Evolutionary conservation across 2,888 invertebrate genomes (phyloP).

Genomic region (Amphiduros pacificus): DNA sequence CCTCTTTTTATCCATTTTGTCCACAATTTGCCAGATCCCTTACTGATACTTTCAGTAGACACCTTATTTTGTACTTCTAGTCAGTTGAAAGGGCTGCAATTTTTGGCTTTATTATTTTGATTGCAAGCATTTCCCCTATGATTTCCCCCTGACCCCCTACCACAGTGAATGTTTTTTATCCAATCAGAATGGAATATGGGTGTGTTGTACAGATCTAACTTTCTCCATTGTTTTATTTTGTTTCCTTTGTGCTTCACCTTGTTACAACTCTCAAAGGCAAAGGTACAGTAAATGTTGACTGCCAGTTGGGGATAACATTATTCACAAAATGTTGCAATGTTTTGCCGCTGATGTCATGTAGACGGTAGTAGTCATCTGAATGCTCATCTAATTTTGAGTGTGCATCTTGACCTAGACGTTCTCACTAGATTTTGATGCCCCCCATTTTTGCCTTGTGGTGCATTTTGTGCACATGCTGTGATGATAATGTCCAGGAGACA

Average conservation of each 20-base stretch:
- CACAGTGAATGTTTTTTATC: background rate
- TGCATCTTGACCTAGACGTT: conserved; percentile 4
- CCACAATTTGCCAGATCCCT: too few species aligned
- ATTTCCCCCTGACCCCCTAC: too few species aligned
- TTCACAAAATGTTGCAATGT: too few species aligned
- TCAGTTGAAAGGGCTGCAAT: too few species aligned
- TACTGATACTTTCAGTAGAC: too few species aligned
- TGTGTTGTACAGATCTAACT: background rate
- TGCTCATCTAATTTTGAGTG: conserved; percentile 5
- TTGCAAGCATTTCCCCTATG: too few species aligned
- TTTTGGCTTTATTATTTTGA: too few species aligned
- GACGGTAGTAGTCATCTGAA: too few species aligned
- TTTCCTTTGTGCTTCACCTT: conserved; percentile 19
- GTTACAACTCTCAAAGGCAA: conserved; percentile 17
- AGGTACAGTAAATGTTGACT: conserved; percentile 20
- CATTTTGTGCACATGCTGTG: conserved; percentile 2
- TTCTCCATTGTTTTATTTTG: conserved; percentile 17
- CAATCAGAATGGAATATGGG: background rate
- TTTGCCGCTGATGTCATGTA: too few species aligned
- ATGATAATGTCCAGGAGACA: too few species aligned
- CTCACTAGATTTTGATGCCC: background rate
- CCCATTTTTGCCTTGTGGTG: background rate
- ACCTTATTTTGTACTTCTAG: too few species aligned
- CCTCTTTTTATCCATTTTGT: too few species aligned
- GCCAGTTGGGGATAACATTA: conserved; percentile 15